phyloP scores from a whole-genome alignment of 2,113 vertebrate genomes.

The Mobula hypostoma region DNA sequence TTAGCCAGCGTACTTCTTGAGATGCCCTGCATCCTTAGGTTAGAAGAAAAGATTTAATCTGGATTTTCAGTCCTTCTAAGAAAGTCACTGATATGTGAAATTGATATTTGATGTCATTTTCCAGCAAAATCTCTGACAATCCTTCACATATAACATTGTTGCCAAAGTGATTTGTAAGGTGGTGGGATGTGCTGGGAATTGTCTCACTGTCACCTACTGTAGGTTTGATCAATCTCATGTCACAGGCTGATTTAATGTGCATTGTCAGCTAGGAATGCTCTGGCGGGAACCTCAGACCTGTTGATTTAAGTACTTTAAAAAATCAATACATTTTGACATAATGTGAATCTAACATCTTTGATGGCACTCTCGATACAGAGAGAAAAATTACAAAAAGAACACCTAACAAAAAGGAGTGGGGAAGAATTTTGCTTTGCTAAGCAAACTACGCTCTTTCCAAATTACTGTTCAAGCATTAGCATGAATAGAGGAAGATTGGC shows the following conservation, averaged over 20 bases:
- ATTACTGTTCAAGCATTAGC: background rate
- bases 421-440: background rate
- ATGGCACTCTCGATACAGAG: background rate
- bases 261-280: background rate
- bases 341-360: too few species aligned
- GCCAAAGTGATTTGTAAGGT: background rate
- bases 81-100: background rate
- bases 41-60: background rate
- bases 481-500: background rate
- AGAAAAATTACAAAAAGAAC: background rate
- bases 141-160: background rate
- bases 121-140: background rate
- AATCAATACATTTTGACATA: background rate
- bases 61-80: background rate
- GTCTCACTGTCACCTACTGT: background rate
- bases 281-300: background rate
- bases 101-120: background rate
- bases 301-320: background rate
- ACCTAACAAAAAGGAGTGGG: background rate
- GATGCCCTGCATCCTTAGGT: background rate
- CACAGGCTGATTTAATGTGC: background rate
- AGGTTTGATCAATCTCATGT: background rate
- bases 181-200: background rate
- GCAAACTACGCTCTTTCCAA: background rate
- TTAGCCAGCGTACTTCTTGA: background rate